Base-by-base conservation (phyloP, 1,140 invertebrate species). In the silkworm (Bombyx mori) region DNA sequence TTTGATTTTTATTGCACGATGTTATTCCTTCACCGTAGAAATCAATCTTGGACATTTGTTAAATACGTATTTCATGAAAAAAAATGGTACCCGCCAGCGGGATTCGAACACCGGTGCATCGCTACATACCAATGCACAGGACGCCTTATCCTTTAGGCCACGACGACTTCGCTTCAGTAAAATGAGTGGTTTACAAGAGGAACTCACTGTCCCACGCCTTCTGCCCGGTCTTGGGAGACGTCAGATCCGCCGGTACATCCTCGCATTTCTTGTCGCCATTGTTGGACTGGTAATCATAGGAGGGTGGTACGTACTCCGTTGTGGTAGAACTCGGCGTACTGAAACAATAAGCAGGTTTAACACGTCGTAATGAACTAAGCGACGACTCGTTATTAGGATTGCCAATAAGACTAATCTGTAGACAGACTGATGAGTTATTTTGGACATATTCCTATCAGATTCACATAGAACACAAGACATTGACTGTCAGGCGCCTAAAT, bases 171-270 rank as follows among this genome's bases (percentile, higher is more conserved):
- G n/a, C 8, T 47, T 47, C 44, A 47, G 2, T 47, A 12, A 47
- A 2, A 47, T 18, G 12, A 18, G 12, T 18, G 45, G 45, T 3
- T 47, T 35, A 2, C 26, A 47, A 47, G 2, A 47, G 8, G 0
- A 35, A 57, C 52, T 56, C 44, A 60, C 58, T 60, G 12, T 60
- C 58, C 35, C 48, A 55, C 1, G 54, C 54, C 3, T 46, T 51
- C 9, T 52, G 58, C 12, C 58, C 58, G n/a, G 7, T 56, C 6
- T 45, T 54, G n/a, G 43, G 43, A 2, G 53, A 45, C 8, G 53
- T 54, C 12, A 22, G 18, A 22, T 10, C 44, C 3, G 53, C 42
- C 1, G 42, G 8, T 22, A 54, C 6, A 18, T 43, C 43, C 22
- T 45, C 43, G 22, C 53, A 54, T 8, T 8, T 18, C 4, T 10